Evolutionary conservation across 2,797 vertebrate species (phyloP), one percentile per base, ranked within the genome.

Genomic region (Allobates femoralis): DNA sequence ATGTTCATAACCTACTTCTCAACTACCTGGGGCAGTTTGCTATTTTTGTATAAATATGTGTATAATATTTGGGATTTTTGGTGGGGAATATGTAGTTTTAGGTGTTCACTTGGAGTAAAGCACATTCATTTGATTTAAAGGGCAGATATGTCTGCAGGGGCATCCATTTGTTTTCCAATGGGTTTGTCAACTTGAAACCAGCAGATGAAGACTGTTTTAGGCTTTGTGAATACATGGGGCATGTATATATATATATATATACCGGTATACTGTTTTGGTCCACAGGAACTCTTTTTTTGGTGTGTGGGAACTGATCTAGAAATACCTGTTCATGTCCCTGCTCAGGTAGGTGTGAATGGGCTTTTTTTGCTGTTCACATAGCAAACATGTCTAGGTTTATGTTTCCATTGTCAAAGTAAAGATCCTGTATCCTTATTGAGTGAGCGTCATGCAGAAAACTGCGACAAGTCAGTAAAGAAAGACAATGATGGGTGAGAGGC

Each of bases 391-490:
- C 21, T 50, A 14, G 3, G 34, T 5, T 11, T 34, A 8, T 16
- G 62, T 50, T 71, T 30, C 50, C 75, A 67, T 46, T 34, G 75
- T 53, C 30, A 1, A 14, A 6, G 23, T 30, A 18, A n/a, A 55
- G 26, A 77, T 84, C 71, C 58, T 32, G 60, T 62, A 62, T 84
- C 71, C 69, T 62, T 84, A 58, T 21, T 26, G 69, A 8, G 32
- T 58, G 11, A 10, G 23, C 30, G 77, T 58, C 80, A 55, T 15
- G 50, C 37, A 51, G 32, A n/a, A 26, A 46, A 14, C 26, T 16
- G 56, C 21, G 5, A 78, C 75, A 11, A 56, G 23, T 58, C 50
- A 60, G 19, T 10, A 14, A 53, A 34, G 7, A n/a, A 11, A 12
- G 30, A 73, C 71, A 75, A 75, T 75, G 14, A 34, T n/a, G 18